phyloP scores from a whole-genome alignment of 1,140 invertebrate species.

The Homarus americanus region DNA sequence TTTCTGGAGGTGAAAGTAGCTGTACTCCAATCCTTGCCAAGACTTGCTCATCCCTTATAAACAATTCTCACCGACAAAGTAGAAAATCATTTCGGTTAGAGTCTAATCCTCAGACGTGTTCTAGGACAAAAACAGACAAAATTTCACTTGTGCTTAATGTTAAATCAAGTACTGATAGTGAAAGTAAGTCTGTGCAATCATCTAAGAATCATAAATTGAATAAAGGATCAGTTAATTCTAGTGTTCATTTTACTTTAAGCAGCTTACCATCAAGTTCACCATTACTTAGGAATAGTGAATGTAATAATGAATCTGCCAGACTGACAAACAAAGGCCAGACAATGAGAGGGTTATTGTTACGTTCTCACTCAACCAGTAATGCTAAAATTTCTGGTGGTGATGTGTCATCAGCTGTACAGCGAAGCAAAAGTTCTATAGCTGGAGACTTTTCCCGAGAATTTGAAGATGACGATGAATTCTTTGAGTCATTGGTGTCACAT shows the following conservation, averaged over 20 bases:
- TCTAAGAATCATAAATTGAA: too few relatives aligned
- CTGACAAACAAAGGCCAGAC: neutral
- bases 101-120: neutral
- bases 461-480: slow-evolving; percentile 45
- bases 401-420: neutral
- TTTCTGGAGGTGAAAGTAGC: neutral
- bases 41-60: neutral
- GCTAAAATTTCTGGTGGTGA: neutral
- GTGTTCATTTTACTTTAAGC: neutral
- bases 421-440: slow-evolving; percentile 38
- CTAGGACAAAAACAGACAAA: neutral
- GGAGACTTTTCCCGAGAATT: slow-evolving; percentile 24
- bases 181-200: neutral
- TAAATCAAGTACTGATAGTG: neutral
- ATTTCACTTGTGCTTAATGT: neutral
- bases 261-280: neutral
- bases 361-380: slow-evolving; percentile 34
- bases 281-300: neutral
- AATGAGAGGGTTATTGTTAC: slow-evolving; percentile 13
- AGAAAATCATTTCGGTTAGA: neutral
- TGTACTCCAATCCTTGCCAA: neutral
- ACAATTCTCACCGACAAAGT: neutral
- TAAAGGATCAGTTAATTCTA: neutral
- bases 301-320: neutral
- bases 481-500: slow-evolving; percentile 16